phyloP scores from a whole-genome alignment of 2,888 invertebrate genomes.

The Pachliopta kotzebuea region DNA sequence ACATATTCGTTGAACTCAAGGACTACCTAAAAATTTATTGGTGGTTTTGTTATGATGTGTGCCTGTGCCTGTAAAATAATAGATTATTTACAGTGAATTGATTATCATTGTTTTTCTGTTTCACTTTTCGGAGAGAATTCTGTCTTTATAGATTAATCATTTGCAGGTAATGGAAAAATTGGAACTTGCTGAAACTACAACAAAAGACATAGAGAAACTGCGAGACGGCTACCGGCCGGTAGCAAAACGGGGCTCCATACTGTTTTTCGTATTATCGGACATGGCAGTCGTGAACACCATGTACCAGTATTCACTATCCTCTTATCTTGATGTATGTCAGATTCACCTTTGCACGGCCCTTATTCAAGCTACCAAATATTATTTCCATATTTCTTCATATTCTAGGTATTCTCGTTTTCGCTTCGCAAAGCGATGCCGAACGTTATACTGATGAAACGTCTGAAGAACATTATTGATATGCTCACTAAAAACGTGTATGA shows the following conservation, averaged over 20 bases:
- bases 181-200: conserved; percentile 87
- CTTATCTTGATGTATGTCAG: conserved; percentile 85
- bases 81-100: too few relatives aligned
- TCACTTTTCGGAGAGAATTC: too few relatives aligned
- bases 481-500: conserved; percentile 94
- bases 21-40: too few relatives aligned
- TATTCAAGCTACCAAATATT: not conserved
- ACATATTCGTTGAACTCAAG: too few relatives aligned
- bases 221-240: conserved; percentile 93
- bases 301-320: conserved; percentile 95
- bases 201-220: conserved; percentile 89
- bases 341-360: not conserved
- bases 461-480: conserved; percentile 90
- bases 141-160: not conserved
- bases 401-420: conserved; percentile 88
- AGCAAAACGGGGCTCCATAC: conserved; percentile 91
- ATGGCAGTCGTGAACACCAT: conserved; percentile 94
- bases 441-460: conserved; percentile 85
- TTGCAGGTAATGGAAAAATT: conserved; percentile 86
- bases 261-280: conserved; percentile 94
- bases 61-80: too few relatives aligned
- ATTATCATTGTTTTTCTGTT: too few relatives aligned
- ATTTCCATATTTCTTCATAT: conserved; percentile 7
- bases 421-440: conserved; percentile 91
- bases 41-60: too few relatives aligned